Base-by-base conservation (phyloP, 37 sponge, comb jelly and placozoan genomes). In the Cladorhizidae sp. region DNA sequence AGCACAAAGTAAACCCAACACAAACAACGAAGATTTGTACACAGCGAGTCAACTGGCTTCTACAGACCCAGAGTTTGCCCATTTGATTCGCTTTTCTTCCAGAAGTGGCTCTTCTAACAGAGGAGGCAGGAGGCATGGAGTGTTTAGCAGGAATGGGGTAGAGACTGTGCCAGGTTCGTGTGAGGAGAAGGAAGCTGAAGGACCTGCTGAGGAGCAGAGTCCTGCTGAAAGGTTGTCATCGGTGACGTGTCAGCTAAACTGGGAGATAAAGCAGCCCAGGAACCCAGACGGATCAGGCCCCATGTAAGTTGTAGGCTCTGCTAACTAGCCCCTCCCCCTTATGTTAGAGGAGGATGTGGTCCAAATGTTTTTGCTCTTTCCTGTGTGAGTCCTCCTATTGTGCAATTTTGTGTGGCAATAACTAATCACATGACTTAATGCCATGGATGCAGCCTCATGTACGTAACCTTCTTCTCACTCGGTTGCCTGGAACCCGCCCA, bases 261-360 rank as follows among this genome's bases (percentile, higher is more conserved):
- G n/a, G n/a, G 31, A 28, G 9, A 8, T 22, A 45, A 72, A 42
- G 25, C 57, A 36, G 6, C 82, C 82, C 39, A 5, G 82, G 9
- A 81, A 81, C 63, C 82, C 82, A 42, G 73, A 81, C 40, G 82
- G 82, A 40, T 73, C 73, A 29, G 82, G 82, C 21, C 82, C 63
- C 25, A 81, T 81, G 82, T 81, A 33, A 63, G 81, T 25, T 29
- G n/a, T 36, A 49, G 18, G 8, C n/a, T n/a, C n/a, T n/a, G n/a
- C n/a, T n/a, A n/a, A n/a, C n/a, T n/a, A n/a, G n/a, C n/a, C n/a
- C n/a, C n/a, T n/a, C n/a, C n/a, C n/a, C n/a, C n/a, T n/a, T n/a
- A n/a, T n/a, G n/a, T n/a, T n/a, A n/a, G n/a, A n/a, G n/a, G n/a
- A n/a, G n/a, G n/a, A n/a, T n/a, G n/a, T n/a, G n/a, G n/a, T n/a